Percentiles rank a stretch among this genome's conserved stretches.
These are phyloP conservation scores for Anhinga anhinga DNA, from an alignment of 2,113 vertebrate species.

Conservation along the genomic window DNA sequence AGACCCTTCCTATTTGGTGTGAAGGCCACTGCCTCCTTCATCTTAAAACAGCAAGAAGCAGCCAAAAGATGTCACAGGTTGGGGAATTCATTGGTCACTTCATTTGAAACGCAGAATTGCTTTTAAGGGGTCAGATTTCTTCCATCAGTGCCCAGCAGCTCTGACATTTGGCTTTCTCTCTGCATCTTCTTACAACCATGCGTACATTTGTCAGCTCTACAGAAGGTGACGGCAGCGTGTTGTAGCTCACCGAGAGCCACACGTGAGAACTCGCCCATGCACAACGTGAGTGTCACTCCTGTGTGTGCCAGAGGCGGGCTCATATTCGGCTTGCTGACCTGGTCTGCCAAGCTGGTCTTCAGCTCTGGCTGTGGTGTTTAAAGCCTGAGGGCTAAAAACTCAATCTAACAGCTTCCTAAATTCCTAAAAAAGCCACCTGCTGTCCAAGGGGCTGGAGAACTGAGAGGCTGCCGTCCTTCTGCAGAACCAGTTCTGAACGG, in stretches of 20 bases:
- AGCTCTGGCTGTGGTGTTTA: not conserved
- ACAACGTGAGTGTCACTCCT: not conserved
- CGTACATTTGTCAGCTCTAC: not conserved
- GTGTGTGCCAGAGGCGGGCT: not conserved
- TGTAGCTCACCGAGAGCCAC: not conserved
- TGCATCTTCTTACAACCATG: not conserved
- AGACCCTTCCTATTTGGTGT: not conserved
- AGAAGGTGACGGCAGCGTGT: not conserved
- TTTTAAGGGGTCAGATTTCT: not conserved
- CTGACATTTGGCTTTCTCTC: not conserved
- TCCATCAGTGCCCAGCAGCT: not conserved
- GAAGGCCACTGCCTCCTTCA: not conserved
- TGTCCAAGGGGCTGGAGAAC: not conserved
- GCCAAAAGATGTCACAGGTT: not conserved
- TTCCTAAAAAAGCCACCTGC: not conserved
- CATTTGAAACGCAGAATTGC: not conserved
- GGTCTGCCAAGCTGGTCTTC: not conserved
- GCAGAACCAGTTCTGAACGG: not conserved
- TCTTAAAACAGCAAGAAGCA: not conserved
- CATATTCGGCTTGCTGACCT: not conserved
- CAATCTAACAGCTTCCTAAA: not conserved
- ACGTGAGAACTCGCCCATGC: accelerated
- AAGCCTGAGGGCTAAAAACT: not conserved
- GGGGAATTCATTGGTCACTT: not conserved
- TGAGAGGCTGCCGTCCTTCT: not conserved